These are phyloP conservation scores for Neodon shergylaensis DNA, from an alignment of 2,113 vertebrate genomes.

Conservation along the genomic window DNA sequence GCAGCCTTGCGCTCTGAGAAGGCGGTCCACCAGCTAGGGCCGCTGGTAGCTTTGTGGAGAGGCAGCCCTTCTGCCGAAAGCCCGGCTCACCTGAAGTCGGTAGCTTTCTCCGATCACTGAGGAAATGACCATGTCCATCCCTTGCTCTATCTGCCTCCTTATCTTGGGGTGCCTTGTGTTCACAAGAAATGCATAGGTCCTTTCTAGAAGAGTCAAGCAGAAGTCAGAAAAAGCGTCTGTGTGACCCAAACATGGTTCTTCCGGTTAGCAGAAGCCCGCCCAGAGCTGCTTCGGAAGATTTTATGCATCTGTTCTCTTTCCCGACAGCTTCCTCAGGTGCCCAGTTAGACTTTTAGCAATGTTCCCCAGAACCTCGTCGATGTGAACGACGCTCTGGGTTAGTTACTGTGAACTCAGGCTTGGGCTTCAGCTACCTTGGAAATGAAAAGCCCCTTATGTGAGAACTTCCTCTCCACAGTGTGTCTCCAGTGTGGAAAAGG, in stretches of 20 bases:
- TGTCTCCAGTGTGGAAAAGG: fast-evolving
- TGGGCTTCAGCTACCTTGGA: not conserved
- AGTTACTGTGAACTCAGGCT: not conserved
- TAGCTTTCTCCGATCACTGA: conserved; percentile 85
- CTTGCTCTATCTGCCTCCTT: conserved; percentile 81
- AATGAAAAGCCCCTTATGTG: not conserved
- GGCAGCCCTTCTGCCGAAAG: not conserved
- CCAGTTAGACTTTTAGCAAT: not conserved
- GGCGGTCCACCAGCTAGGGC: too few species aligned
- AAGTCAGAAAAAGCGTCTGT: not conserved
- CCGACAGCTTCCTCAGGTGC: too few species aligned
- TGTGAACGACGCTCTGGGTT: not conserved
- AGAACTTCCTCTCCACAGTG: fast-evolving
- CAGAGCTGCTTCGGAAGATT: not conserved
- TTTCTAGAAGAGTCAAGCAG: conserved; percentile 76
- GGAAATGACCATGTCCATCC: conserved; percentile 83
- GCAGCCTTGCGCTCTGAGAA: not conserved
- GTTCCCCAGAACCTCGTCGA: not conserved
- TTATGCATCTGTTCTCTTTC: not conserved
- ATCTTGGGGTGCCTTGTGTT: conserved; percentile 85
- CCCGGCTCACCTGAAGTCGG: conserved; percentile 79
- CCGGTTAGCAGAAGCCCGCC: not conserved
- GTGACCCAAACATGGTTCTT: not conserved
- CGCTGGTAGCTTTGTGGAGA: too few species aligned
- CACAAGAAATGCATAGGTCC: conserved; percentile 83